Evolutionary conservation across 2,113 vertebrate species (phyloP).

Genomic region (Tiliqua scincoides): DNA sequence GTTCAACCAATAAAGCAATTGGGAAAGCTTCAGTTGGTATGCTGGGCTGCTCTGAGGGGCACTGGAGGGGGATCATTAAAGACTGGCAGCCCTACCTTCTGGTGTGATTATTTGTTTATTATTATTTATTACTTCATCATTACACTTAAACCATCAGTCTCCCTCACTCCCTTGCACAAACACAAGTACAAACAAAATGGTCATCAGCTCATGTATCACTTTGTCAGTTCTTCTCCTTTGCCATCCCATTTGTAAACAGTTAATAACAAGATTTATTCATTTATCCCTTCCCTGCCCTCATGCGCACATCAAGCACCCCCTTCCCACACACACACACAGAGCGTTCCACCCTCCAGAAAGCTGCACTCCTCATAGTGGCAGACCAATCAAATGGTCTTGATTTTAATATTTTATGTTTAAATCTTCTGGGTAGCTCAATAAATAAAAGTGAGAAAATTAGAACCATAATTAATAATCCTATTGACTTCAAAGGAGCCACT

Average conservation of each 20-base stretch:
- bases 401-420: not conserved
- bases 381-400: not conserved
- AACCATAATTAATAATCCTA: not conserved
- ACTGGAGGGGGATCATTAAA: not conserved
- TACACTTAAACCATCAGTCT: not conserved
- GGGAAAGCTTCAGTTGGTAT: not conserved
- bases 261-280: no score
- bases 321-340: not conserved
- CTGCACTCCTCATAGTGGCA: not conserved
- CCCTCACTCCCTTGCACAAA: no score
- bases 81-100: not conserved
- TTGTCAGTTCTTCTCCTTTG: no score
- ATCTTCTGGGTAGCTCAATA: not conserved
- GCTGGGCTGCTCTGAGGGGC: not conserved
- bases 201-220: no score
- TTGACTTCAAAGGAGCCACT: not conserved
- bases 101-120: not conserved
- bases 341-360: not conserved
- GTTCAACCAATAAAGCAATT: not conserved
- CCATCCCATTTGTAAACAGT: no score
- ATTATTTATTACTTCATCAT: not conserved
- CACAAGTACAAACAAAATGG: no score
- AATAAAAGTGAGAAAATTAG: conserved; percentile 12
- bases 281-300: no score
- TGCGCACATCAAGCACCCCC: not conserved